Percentiles rank a stretch among this genome's conserved stretches.
Conservation (phyloP, 2,113 vertebrate genomes). For the Amphiprion ocellaris region DNA sequence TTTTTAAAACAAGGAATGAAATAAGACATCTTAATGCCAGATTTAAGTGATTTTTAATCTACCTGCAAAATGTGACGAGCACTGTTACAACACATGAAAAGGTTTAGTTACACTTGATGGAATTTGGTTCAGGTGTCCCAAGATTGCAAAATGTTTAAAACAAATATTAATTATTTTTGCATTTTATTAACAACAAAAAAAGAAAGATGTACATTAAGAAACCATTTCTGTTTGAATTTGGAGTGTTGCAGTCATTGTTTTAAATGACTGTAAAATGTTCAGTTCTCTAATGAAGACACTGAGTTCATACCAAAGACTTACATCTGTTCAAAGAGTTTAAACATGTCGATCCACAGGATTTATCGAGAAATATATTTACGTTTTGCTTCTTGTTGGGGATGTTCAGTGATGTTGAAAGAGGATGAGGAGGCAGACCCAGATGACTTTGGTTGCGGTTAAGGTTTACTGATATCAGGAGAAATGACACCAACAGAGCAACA, state of each 20-base stretch:
- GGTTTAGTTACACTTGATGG: too few relatives aligned
- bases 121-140: conserved; percentile 69
- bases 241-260: conserved; percentile 88
- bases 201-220: conserved; percentile 61
- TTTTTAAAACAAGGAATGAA: too few relatives aligned
- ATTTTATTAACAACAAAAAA: conserved; percentile 57
- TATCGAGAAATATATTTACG: not conserved
- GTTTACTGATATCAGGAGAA: too few relatives aligned
- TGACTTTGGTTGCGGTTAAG: too few relatives aligned
- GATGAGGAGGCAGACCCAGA: too few relatives aligned
- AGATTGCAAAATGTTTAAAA: conserved; percentile 77
- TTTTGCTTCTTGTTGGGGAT: not conserved
- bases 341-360: conserved; percentile 55
- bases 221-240: conserved; percentile 60
- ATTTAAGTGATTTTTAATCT: too few relatives aligned
- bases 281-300: conserved; percentile 72
- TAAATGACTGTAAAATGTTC: conserved; percentile 87
- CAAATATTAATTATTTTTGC: conserved; percentile 78
- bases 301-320: conserved; percentile 49
- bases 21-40: too few relatives aligned
- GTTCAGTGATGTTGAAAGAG: too few relatives aligned
- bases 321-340: conserved; percentile 42
- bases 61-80: too few relatives aligned
- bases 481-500: too few relatives aligned
- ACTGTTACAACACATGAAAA: too few relatives aligned